These are phyloP conservation scores for Sarcophaga subvicina DNA, from an alignment of 2,888 invertebrate species.

Conservation along the genomic window DNA sequence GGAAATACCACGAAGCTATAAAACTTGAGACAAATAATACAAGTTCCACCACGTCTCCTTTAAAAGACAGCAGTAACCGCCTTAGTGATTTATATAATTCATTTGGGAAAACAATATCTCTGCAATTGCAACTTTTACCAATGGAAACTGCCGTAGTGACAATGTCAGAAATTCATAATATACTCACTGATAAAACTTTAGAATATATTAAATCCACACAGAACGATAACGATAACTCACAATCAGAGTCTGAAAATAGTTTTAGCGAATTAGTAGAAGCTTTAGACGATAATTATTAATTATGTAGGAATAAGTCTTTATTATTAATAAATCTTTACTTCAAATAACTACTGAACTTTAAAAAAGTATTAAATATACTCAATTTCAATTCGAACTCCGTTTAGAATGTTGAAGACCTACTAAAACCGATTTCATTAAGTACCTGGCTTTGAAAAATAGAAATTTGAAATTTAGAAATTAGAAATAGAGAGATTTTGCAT, in stretches of 20 bases:
- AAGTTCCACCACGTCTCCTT: neutral
- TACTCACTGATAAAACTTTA: conserved; percentile 46
- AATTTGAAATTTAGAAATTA: too few relatives aligned
- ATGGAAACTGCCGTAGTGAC: conserved; percentile 39
- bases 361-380: too few relatives aligned
- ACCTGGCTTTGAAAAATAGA: too few relatives aligned
- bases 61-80: neutral
- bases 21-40: neutral
- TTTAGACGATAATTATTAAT: conserved; percentile 15
- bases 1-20: neutral
- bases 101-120: conserved; percentile 52
- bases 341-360: too few relatives aligned
- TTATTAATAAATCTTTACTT: too few relatives aligned
- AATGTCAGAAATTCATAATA: conserved; percentile 52
- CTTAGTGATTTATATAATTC: conserved; percentile 27
- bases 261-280: conserved; percentile 22
- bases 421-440: too few relatives aligned
- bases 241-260: conserved; percentile 21
- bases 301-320: neutral
- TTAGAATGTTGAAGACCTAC: too few relatives aligned
- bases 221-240: neutral
- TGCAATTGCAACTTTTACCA: conserved; percentile 49
- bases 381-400: too few relatives aligned
- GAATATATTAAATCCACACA: conserved; percentile 26
- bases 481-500: too few relatives aligned